Percentiles rank a stretch among this genome's conserved stretches.
These are phyloP conservation scores for Hypotaenidia philippensis DNA, from an alignment of 2,797 vertebrate species.

Conservation along the genomic window DNA sequence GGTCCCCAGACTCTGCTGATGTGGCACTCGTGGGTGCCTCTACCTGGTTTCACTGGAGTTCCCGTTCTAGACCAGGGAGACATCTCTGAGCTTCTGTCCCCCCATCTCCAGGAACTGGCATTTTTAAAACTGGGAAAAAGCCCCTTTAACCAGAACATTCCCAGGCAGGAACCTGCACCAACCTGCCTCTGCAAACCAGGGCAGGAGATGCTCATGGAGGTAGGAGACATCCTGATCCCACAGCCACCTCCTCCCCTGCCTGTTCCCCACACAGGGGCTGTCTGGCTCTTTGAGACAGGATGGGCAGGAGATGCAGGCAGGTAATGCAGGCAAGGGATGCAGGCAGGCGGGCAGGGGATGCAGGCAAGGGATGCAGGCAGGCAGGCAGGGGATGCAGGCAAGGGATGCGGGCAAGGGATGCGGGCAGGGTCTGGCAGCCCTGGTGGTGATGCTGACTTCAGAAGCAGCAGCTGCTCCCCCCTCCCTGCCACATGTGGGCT, in stretches of 20 bases:
- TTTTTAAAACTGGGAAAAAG: background rate
- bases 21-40: background rate
- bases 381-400: no score
- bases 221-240: background rate
- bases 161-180: background rate
- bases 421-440: background rate
- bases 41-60: background rate
- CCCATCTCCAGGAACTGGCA: background rate
- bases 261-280: background rate
- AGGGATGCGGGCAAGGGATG: no score
- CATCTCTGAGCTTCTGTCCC: background rate
- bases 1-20: background rate
- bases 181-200: background rate
- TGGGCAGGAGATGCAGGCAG: background rate
- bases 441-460: background rate
- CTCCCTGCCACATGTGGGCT: background rate
- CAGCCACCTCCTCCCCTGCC: background rate
- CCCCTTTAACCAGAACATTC: background rate
- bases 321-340: no score
- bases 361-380: background rate
- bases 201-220: background rate
- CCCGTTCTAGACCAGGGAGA: background rate
- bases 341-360: no score
- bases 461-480: background rate
- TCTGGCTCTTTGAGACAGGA: rapidly evolving